Conservation (phyloP, 1,140 invertebrate species). For the Drosophila repleta region DNA sequence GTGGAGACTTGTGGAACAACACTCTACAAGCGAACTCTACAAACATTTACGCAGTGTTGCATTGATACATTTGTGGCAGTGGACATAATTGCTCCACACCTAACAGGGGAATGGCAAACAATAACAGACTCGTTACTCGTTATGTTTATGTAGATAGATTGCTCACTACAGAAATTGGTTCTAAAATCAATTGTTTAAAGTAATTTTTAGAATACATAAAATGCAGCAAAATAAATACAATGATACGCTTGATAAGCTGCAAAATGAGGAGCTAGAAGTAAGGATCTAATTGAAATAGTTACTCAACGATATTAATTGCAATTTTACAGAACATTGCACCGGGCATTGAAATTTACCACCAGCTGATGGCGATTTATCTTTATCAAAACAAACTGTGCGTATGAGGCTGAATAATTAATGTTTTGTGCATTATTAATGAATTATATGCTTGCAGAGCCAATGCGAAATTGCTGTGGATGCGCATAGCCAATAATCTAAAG, state of each 20-base stretch:
- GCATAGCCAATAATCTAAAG: conserved; percentile 57
- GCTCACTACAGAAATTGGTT: conserved; percentile 13
- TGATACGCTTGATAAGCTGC: conserved; percentile 46
- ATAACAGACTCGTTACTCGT: conserved; percentile 20
- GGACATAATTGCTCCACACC: conserved; percentile 16
- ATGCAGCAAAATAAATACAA: conserved; percentile 68
- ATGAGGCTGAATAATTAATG: not conserved
- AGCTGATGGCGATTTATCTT: conserved; percentile 70
- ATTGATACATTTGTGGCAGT: not conserved
- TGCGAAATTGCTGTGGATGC: conserved; percentile 72
- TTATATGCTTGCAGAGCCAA: conserved; percentile 34
- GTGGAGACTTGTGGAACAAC: conserved; percentile 64
- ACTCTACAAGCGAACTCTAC: conserved; percentile 47
- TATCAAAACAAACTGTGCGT: conserved; percentile 69
- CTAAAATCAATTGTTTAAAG: conserved; percentile 9
- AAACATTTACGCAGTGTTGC: conserved; percentile 29
- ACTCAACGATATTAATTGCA: not conserved
- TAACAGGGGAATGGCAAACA: not conserved
- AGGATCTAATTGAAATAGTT: not conserved
- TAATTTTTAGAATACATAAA: conserved; percentile 26
- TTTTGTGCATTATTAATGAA: not conserved
- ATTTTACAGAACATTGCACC: conserved; percentile 50
- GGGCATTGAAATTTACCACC: conserved; percentile 53
- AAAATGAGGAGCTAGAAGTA: conserved; percentile 66
- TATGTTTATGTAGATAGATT: not conserved